Evolutionary conservation across 2,797 vertebrate genomes (phyloP), one percentile per base, ranked within the genome.

Genomic region (Falco biarmicus): DNA sequence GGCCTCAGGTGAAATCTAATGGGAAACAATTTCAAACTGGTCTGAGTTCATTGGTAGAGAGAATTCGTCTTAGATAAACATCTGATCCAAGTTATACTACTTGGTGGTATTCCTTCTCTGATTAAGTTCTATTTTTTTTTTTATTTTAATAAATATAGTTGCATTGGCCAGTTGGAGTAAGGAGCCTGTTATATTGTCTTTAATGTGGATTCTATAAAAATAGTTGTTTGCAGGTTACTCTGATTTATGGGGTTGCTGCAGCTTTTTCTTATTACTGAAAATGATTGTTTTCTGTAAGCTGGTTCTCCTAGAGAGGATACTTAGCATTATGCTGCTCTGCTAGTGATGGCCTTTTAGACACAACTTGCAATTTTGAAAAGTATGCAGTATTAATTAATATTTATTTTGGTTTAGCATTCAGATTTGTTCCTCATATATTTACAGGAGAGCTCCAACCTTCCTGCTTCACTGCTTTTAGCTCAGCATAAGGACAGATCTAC

Each of bases 401-500:
- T 91, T 84, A 56, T 51, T 92, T 81, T 48, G 9, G 39, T 95
- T 89, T 77, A 90, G 83, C 70, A 51, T 92, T 96, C 92, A 79
- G 43, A 54, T 83, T 61, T 97, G 45, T 91, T 93, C 87, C 88
- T 91, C 32, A 1, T 95, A 31, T 96, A 61, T 88, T 98, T 94
- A 69, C 97, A 99, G 99, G 99, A 99, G 96, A 98, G 98, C 88
- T 99, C 99, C 86, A 98, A 98, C 96, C 98, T 99, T 95, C 99
- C 99, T 22, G 99, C 99, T 54, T 98, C 99, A 60, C 95, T 99
- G 83, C 98, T 99, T 92, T 97, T 99, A 87, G 99, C 99, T 92
- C 98, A 99, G 94, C 99, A 99, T 98, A 99, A 99, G 96, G 99
- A 99, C 95, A 98, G 99, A 77, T 99, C 99, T 37, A 98, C 98